These are phyloP conservation scores for Myotis brandtii DNA, from an alignment of 2,113 vertebrate genomes.

Conservation along the genomic window DNA sequence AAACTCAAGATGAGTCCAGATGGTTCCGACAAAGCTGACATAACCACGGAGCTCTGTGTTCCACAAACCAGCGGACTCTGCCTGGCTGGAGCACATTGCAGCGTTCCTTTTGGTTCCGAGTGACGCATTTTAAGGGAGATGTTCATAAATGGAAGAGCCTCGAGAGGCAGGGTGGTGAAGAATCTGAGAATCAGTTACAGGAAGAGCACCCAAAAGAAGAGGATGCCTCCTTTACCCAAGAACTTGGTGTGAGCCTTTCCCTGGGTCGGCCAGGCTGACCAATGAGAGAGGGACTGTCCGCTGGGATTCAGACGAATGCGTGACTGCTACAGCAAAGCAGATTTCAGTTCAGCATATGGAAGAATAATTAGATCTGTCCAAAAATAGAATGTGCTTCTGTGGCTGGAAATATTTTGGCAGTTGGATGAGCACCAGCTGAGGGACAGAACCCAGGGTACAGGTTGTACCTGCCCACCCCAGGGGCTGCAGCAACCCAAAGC, in stretches of 20 bases:
- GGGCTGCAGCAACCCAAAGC: not conserved
- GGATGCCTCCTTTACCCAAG: not conserved
- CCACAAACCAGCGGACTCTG: not conserved
- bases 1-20: not conserved
- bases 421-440: not conserved
- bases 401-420: not conserved
- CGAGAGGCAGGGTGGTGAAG: not conserved
- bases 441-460: not conserved
- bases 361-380: not conserved
- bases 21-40: not conserved
- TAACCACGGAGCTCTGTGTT: not conserved
- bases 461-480: not conserved
- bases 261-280: not conserved
- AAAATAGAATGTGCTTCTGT: slow-evolving; percentile 8
- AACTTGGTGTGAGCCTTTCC: not conserved
- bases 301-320: not conserved
- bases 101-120: not conserved
- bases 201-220: not conserved
- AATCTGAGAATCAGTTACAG: not conserved
- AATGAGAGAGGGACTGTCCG: not conserved
- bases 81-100: not conserved
- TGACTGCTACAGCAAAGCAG: not conserved
- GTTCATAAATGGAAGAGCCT: not conserved
- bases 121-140: not conserved
- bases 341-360: not conserved